phyloP scores from a whole-genome alignment of 2,888 invertebrate genomes.

The Invenusta paracnida region DNA sequence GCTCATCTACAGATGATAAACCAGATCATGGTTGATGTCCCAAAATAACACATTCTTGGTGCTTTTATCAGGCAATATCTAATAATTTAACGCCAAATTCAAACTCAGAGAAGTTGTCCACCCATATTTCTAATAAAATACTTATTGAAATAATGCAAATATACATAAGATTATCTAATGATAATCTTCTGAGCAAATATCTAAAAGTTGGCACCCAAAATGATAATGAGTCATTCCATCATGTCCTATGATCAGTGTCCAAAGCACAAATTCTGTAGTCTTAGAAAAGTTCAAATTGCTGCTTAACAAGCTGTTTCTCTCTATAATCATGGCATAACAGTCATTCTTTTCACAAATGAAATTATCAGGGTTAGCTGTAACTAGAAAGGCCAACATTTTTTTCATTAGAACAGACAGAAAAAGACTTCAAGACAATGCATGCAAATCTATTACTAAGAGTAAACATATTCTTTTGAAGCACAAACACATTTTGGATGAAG shows the following conservation, averaged over 20 bases:
- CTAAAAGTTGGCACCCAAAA: not conserved
- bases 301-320: not conserved
- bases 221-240: not conserved
- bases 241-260: not conserved
- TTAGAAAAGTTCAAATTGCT: not conserved
- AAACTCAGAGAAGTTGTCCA: not conserved
- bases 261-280: not conserved
- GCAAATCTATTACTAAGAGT: not conserved
- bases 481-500: not conserved
- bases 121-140: not conserved
- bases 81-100: not conserved
- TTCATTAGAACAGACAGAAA: not conserved
- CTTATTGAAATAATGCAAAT: not conserved
- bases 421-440: not conserved
- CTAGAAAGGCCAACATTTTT: not conserved
- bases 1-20: not conserved
- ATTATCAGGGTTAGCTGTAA: not conserved
- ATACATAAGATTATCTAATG: not conserved
- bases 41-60: not conserved
- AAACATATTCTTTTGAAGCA: not conserved
- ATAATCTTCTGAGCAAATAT: not conserved
- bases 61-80: not conserved
- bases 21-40: not conserved
- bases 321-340: not conserved
- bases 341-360: not conserved